Evolutionary conservation across 35 echinoderm and acorn worm species (phyloP).

Genomic region (Chiridota heheva): DNA sequence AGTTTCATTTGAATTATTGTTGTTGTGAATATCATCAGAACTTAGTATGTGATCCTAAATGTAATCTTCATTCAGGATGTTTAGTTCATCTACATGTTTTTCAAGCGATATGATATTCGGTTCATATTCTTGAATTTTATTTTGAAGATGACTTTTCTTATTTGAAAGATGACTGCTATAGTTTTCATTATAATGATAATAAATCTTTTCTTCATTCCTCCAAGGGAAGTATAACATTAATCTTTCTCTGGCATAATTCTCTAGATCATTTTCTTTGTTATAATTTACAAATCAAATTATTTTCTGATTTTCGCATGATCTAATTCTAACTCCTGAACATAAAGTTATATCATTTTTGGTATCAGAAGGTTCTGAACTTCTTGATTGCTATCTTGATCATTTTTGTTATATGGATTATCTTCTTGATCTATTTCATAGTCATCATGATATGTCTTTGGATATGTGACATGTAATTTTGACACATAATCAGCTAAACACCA

Average conservation of each 20-base stretch:
- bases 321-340: conserved; percentile 2
- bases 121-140: no score
- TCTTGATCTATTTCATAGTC: neutral
- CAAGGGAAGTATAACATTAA: conserved; percentile 15
- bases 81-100: no score
- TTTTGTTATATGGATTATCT: neutral
- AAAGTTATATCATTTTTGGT: conserved; percentile 22
- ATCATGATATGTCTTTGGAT: conserved; percentile 22
- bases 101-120: no score
- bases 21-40: no score
- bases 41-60: no score
- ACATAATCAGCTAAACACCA: conserved; percentile 35
- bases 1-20: no score
- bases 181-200: no score
- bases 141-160: no score
- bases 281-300: conserved; percentile 37
- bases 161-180: no score
- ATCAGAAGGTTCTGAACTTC: neutral
- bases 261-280: conserved; percentile 1
- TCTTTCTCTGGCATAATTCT: conserved; percentile 28
- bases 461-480: neutral
- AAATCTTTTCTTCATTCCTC: conserved; percentile 7
- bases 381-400: neutral
- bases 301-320: conserved; percentile 20
- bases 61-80: no score